Conservation (phyloP, 92 coral and sea anemone genomes). For the Porites divaricata region DNA sequence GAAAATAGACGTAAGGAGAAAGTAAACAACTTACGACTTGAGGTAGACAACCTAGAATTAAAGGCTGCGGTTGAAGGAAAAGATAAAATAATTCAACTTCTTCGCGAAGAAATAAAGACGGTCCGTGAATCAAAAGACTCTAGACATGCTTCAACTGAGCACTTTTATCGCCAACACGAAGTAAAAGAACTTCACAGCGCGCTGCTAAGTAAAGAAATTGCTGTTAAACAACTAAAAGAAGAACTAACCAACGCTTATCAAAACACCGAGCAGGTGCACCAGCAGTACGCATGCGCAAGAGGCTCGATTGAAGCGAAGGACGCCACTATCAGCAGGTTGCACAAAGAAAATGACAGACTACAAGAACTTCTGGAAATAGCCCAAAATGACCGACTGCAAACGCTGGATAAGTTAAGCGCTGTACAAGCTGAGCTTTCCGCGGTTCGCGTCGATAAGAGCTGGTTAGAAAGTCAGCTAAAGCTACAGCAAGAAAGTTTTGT, state of each 20-base stretch:
- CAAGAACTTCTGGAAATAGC: conserved; percentile 82
- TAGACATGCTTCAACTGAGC: conserved; percentile 27
- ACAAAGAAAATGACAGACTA: conserved; percentile 76
- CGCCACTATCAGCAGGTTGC: conserved; percentile 79
- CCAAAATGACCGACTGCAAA: conserved; percentile 71
- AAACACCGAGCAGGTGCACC: conserved; percentile 79
- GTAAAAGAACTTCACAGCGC: conserved; percentile 74
- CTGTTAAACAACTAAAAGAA: conserved; percentile 79
- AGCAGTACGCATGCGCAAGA: conserved; percentile 88
- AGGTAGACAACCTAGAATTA: conserved; percentile 80
- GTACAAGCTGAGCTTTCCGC: conserved; percentile 87
- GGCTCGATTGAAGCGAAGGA: conserved; percentile 84
- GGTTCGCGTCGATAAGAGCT: conserved; percentile 72
- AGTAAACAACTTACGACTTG: conserved; percentile 44
- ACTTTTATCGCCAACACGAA: conserved; percentile 55
- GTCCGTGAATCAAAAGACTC: conserved; percentile 41
- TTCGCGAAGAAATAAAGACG: conserved; percentile 66
- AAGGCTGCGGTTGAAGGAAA: conserved; percentile 77
- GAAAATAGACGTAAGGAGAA: conserved; percentile 25
- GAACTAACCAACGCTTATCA: conserved; percentile 74
- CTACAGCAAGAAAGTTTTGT: conserved; percentile 51
- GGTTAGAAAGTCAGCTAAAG: conserved; percentile 81
- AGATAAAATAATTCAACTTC: conserved; percentile 61
- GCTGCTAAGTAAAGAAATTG: conserved; percentile 75
- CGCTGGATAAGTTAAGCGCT: conserved; percentile 70